phyloP scores from a whole-genome alignment of 2,113 vertebrate species.

The Menidia beryllina region DNA sequence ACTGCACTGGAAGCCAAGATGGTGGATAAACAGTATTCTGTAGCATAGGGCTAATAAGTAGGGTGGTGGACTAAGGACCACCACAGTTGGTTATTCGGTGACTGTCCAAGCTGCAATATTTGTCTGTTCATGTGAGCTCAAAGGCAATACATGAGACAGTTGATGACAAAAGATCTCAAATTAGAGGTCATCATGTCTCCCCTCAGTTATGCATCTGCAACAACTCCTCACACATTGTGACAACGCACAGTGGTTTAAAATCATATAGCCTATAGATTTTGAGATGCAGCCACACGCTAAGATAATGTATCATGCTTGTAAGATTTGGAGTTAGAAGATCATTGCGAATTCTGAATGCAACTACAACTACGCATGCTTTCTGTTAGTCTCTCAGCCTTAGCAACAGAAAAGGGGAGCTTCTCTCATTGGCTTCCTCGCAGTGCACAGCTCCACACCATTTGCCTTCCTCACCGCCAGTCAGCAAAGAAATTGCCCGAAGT shows the following conservation, averaged over 20 bases:
- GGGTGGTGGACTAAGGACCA: too few species aligned
- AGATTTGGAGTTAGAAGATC: not conserved
- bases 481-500: slow-evolving; percentile 23
- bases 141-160: too few species aligned
- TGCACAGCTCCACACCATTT: slow-evolving; percentile 40
- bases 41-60: too few species aligned
- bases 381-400: slow-evolving; percentile 59
- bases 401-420: slow-evolving; percentile 63
- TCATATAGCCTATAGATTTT: not conserved
- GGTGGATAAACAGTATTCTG: too few species aligned
- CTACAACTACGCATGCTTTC: not conserved
- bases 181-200: slow-evolving; percentile 12
- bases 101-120: too few species aligned
- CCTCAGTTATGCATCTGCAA: slow-evolving; percentile 4
- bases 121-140: too few species aligned
- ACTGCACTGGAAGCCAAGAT: too few species aligned
- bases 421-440: slow-evolving; percentile 62
- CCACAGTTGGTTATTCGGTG: too few species aligned
- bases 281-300: not conserved
- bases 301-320: not conserved
- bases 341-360: not conserved
- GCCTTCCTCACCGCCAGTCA: slow-evolving; percentile 59
- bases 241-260: not conserved
- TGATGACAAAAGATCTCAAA: too few species aligned
- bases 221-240: not conserved